Conservation (phyloP, 2,888 invertebrate species). For the Stenichneumon culpator region DNA sequence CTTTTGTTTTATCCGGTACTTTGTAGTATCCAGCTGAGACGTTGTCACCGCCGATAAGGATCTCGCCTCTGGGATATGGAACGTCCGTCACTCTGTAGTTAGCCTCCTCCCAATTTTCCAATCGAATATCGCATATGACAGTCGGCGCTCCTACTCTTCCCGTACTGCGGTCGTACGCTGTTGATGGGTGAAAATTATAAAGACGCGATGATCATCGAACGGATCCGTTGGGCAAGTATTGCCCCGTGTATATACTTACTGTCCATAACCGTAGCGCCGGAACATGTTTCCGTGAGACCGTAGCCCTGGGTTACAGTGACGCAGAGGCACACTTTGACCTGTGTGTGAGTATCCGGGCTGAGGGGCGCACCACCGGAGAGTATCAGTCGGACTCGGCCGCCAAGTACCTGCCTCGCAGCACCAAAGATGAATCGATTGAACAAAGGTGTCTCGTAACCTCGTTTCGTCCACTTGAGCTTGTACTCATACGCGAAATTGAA, state of each 20-base stretch:
- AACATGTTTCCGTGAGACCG: slow-evolving; percentile 98
- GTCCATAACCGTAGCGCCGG: slow-evolving; percentile 95
- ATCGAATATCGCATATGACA: slow-evolving; percentile 92
- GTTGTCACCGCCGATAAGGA: slow-evolving; percentile 94
- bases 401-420: slow-evolving; percentile 91
- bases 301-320: slow-evolving; percentile 97
- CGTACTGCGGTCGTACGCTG: slow-evolving; percentile 88
- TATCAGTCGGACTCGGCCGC: slow-evolving; percentile 95
- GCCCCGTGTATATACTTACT: slow-evolving; percentile 85
- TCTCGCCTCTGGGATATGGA: slow-evolving; percentile 94
- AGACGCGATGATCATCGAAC: neutral
- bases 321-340: slow-evolving; percentile 96
- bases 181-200: slow-evolving; percentile 25
- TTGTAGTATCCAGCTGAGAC: slow-evolving; percentile 98
- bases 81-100: slow-evolving; percentile 95
- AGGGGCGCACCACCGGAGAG: slow-evolving; percentile 98
- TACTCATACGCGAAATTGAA: slow-evolving; percentile 98
- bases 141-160: slow-evolving; percentile 97
- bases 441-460: slow-evolving; percentile 93
- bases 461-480: slow-evolving; percentile 94
- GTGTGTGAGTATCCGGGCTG: slow-evolving; percentile 97
- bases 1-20: slow-evolving; percentile 93
- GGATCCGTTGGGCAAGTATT: neutral
- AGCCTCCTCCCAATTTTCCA: slow-evolving; percentile 98
- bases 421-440: slow-evolving; percentile 88